Conservation (phyloP, 2,797 vertebrate genomes). For the Esox masquinongy region DNA sequence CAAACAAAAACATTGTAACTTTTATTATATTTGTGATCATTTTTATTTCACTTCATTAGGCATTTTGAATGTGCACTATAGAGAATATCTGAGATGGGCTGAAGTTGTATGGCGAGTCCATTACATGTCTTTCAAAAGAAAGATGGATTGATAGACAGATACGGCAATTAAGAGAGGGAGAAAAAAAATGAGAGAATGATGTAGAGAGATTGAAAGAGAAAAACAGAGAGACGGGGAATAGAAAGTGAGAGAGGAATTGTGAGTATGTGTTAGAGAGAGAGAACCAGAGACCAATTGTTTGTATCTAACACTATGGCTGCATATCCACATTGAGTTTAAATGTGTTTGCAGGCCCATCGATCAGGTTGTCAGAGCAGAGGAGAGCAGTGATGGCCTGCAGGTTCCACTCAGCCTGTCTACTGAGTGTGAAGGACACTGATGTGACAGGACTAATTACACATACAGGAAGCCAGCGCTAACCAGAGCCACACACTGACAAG, state of each 20-base stretch:
- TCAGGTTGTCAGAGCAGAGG: constrained; percentile 24
- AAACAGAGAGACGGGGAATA: not conserved
- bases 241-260: not conserved
- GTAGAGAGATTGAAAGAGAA: not conserved
- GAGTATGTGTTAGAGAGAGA: constrained; percentile 14
- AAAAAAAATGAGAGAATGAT: not conserved
- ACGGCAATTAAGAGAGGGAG: too few species aligned
- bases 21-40: not conserved
- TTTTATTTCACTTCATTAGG: not conserved
- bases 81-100: not conserved
- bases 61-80: not conserved
- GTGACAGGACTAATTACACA: constrained; percentile 77
- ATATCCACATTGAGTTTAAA: constrained; percentile 24
- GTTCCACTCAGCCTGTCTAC: constrained; percentile 58
- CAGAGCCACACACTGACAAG: constrained; percentile 37
- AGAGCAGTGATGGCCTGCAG: constrained; percentile 36
- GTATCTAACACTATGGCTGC: constrained; percentile 15
- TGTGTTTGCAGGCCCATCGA: constrained; percentile 57
- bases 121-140: too few species aligned
- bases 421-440: constrained; percentile 79
- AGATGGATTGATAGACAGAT: too few species aligned
- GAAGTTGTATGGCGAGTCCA: too few species aligned
- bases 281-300: constrained; percentile 23
- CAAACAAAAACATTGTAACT: not conserved
- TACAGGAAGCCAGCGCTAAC: constrained; percentile 59